A percentile compares a stretch with the other conserved stretches of the same genome.
Evolutionary conservation across 2,888 invertebrate species (phyloP).

Genomic region (Chalcosyrphus nemorum): DNA sequence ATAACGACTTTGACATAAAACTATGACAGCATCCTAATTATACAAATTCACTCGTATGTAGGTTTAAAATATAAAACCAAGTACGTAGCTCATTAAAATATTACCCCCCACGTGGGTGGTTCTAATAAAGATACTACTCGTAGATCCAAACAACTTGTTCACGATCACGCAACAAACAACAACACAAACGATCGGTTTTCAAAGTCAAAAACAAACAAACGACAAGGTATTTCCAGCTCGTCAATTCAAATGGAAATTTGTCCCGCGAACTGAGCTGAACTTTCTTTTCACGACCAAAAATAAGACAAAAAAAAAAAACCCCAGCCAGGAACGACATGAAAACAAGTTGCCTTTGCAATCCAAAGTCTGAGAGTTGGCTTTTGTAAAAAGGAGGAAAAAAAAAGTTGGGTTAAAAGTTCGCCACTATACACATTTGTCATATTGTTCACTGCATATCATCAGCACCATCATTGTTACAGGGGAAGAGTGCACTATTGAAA

Average conservation of each 20-base stretch:
- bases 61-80: not conserved
- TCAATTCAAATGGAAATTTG: slow-evolving; percentile 70
- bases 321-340: slow-evolving; percentile 56
- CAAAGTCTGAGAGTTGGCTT: not conserved
- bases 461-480: slow-evolving; percentile 47
- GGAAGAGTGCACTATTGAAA: too few species aligned
- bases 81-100: slow-evolving; percentile 11
- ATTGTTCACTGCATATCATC: slow-evolving; percentile 68
- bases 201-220: slow-evolving; percentile 3
- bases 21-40: not conserved
- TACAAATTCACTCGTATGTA: not conserved
- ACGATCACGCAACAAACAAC: slow-evolving; percentile 64
- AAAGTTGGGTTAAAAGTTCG: slow-evolving; percentile 66
- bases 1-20: not conserved
- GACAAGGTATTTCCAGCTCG: slow-evolving; percentile 24
- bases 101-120: slow-evolving; percentile 48
- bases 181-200: slow-evolving; percentile 51
- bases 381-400: slow-evolving; percentile 20
- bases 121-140: slow-evolving; percentile 46
- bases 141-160: slow-evolving; percentile 70
- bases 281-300: slow-evolving; percentile 71
- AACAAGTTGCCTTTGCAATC: slow-evolving; percentile 66
- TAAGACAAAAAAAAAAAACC: too few species aligned
- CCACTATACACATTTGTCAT: slow-evolving; percentile 70
- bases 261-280: slow-evolving; percentile 57